Conservation (phyloP, 2,797 vertebrate genomes). For the Sparidentex hasta region DNA sequence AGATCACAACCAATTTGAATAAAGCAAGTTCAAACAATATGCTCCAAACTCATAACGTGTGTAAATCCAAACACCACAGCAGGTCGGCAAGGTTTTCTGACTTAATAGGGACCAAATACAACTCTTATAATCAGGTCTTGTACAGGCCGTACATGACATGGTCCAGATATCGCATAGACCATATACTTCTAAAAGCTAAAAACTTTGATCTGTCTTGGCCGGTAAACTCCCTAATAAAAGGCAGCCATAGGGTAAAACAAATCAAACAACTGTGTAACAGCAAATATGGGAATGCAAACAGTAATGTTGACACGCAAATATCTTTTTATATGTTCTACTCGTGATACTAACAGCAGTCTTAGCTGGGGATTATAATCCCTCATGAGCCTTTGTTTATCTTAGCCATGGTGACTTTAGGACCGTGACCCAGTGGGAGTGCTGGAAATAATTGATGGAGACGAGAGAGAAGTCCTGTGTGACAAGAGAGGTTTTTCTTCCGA, state of each 20-base stretch:
- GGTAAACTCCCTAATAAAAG: not conserved
- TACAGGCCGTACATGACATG: not conserved
- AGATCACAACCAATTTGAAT: too few relatives aligned
- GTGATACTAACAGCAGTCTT: constrained; percentile 10
- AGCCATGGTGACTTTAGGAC: not conserved
- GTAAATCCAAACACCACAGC: too few relatives aligned
- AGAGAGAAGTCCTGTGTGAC: not conserved
- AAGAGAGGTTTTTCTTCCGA: not conserved
- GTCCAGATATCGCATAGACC: not conserved
- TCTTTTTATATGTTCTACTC: not conserved
- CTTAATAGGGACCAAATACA: not conserved
- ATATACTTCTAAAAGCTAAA: constrained; percentile 1
- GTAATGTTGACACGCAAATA: not conserved
- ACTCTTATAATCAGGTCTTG: not conserved
- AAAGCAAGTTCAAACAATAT: not conserved
- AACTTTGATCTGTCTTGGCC: not conserved
- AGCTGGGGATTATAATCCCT: constrained; percentile 1
- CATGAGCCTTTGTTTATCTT: constrained; percentile 23
- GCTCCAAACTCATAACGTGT: not conserved
- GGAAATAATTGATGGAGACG: constrained; percentile 10
- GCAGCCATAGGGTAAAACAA: not conserved
- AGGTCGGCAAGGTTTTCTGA: not conserved
- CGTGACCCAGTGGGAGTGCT: not conserved
- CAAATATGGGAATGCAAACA: constrained; percentile 2
- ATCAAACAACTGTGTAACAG: not conserved